A percentile compares a stretch with the other conserved stretches of the same genome.
Conservation (phyloP, 2,888 invertebrate species). For the Latrodectus elegans region DNA sequence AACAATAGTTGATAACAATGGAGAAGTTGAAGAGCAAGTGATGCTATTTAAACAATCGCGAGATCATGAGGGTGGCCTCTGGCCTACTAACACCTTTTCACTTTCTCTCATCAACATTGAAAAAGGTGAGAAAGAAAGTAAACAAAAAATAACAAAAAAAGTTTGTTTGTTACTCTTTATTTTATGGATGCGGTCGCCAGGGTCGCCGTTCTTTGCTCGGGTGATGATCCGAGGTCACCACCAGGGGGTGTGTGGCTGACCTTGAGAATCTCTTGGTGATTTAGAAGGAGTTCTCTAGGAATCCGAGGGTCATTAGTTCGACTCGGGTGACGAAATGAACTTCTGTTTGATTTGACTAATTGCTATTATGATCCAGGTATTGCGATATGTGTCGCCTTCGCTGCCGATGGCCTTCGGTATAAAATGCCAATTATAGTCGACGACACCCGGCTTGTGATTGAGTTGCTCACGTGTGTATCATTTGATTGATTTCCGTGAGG, state of each 20-base stretch:
- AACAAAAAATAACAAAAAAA: background rate
- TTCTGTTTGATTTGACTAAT: slow-evolving; percentile 4
- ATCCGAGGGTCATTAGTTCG: slow-evolving; percentile 44
- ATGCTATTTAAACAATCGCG: slow-evolving; percentile 50
- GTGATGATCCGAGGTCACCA: slow-evolving; percentile 52
- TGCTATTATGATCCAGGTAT: background rate
- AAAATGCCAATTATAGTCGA: no score
- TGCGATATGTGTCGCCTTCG: no score
- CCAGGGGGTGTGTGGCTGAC: slow-evolving; percentile 44
- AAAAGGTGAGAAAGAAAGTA: background rate
- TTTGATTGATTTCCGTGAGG: no score
- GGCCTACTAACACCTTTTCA: slow-evolving; percentile 46
- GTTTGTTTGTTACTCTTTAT: background rate
- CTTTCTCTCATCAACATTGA: slow-evolving; percentile 46
- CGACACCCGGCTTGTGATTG: no score
- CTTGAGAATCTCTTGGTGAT: slow-evolving; percentile 26
- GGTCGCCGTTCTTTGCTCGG: slow-evolving; percentile 47
- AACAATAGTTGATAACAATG: slow-evolving; percentile 1
- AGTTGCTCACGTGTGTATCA: no score
- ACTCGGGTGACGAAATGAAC: slow-evolving; percentile 13
- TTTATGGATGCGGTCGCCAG: slow-evolving; percentile 20
- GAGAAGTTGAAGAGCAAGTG: slow-evolving; percentile 23
- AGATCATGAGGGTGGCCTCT: slow-evolving; percentile 47
- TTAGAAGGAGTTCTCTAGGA: slow-evolving; percentile 7
- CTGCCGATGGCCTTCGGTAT: no score